Conservation (phyloP, 92 coral and sea anemone genomes). For the Bergia sp. region DNA sequence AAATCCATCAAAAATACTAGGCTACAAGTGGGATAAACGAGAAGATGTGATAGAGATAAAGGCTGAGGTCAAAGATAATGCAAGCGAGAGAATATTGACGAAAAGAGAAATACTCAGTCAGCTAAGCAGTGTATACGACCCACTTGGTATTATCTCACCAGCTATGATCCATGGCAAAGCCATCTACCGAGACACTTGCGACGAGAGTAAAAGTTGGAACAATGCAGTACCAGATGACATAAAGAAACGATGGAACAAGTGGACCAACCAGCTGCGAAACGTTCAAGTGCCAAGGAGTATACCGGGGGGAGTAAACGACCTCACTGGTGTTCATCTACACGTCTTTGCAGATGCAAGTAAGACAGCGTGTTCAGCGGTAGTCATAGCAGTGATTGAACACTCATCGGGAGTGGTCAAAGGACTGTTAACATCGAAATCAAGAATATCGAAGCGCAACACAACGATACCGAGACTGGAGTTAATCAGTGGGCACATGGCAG, state of each 20-base stretch:
- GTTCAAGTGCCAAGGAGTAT: constrained; percentile 19
- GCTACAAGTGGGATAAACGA: constrained; percentile 43
- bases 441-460: not conserved
- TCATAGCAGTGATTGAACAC: not conserved
- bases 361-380: not conserved
- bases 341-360: constrained; percentile 5
- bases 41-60: constrained; percentile 31
- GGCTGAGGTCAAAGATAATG: too few species aligned
- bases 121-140: constrained; percentile 39
- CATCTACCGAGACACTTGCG: constrained; percentile 25
- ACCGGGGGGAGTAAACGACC: not conserved
- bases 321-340: not conserved
- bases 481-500: constrained; percentile 4
- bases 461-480: constrained; percentile 21
- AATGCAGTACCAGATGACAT: constrained; percentile 10
- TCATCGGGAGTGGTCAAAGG: not conserved
- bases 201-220: constrained; percentile 38
- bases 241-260: constrained; percentile 11
- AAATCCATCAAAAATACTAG: constrained; percentile 37
- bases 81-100: constrained; percentile 1
- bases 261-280: constrained; percentile 35
- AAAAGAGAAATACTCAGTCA: constrained; percentile 31
- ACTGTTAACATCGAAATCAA: not conserved
- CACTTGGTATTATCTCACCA: constrained; percentile 42
- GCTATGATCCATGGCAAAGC: not conserved